Base-by-base conservation (phyloP, 2,888 invertebrate species). In the Romanomermis culicivorax region DNA sequence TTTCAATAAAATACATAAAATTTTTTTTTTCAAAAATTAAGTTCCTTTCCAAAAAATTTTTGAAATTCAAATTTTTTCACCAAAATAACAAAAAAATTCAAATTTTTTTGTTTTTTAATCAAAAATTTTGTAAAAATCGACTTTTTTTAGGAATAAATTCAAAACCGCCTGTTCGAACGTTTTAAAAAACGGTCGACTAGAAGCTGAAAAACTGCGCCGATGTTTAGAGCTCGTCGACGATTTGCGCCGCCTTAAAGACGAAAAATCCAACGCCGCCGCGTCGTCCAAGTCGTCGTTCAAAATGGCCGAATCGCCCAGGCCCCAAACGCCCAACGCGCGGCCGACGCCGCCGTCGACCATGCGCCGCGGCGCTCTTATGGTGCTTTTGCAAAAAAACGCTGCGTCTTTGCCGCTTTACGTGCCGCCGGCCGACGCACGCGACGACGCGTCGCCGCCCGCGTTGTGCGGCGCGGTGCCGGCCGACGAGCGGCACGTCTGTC, bases 341-440 rank as follows among this genome's bases (percentile, higher is more conserved):
- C 45, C 11, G 23, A 11, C 11, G 4, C 23, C 11, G 45, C 17
- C 17, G 17, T 11, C 17, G 17, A 23, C 23, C 17, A 11, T 93
- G 60, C 79, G 91, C 4, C 79, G 89, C 60, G 89, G 91, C 1
- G 85, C 88, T 0, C 76, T 91, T 51, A 89, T 95, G 86, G 87
- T 87, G 74, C 85, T 93, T 82, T 72, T 97, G 54, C 79, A 85
- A 58, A 82, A 83, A 60, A 85, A 86, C 24, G 93, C 91, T 0
- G 82, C 83, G 68, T 87, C 88, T 0, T 70, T 97, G 57, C 95
- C 95, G 0, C 73, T 97, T 24, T 95, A 87, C 76, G 83, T 93
- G 52, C 85, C 88, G 2, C 69, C 70, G 60, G 80, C 80, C 36
- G n/a, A n/a, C n/a, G n/a, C n/a, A n/a, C 83, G 70, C 61, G 80